Evolutionary conservation across 2,888 invertebrate genomes (phyloP).

Genomic region (Polyploca ridens): DNA sequence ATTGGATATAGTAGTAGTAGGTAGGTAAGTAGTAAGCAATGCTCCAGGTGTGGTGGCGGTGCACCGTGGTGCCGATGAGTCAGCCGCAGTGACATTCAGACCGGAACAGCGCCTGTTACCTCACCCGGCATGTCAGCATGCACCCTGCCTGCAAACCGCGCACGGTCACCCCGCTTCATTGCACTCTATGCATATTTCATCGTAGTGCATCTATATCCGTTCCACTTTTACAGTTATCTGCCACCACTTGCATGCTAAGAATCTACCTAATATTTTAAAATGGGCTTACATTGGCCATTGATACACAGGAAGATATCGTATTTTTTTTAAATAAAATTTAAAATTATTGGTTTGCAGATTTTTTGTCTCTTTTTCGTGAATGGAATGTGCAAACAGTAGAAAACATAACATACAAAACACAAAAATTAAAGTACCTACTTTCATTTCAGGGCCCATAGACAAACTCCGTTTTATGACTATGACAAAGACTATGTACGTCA

Average conservation of each 20-base stretch:
- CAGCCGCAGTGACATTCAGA: constrained; percentile 46
- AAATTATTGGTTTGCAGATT: too few relatives aligned
- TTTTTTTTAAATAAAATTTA: too few relatives aligned
- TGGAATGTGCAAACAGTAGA: not conserved
- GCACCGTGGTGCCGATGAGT: constrained; percentile 36
- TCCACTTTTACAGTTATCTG: constrained; percentile 70
- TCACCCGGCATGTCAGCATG: constrained; percentile 25
- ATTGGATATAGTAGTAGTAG: not conserved
- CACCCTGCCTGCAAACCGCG: constrained; percentile 27
- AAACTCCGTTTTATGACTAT: too few relatives aligned
- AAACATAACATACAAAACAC: too few relatives aligned
- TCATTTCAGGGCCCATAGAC: too few relatives aligned
- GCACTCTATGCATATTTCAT: constrained; percentile 56
- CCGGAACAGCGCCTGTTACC: constrained; percentile 59
- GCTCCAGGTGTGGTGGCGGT: constrained; percentile 20
- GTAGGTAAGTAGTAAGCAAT: not conserved
- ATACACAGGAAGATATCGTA: not conserved
- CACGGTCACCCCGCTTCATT: constrained; percentile 66
- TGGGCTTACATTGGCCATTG: not conserved
- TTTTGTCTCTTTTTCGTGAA: too few relatives aligned
- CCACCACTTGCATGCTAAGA: constrained; percentile 41
- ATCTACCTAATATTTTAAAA: constrained; percentile 18
- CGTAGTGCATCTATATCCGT: constrained; percentile 71
- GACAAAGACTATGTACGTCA: too few relatives aligned
- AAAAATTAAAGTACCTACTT: too few relatives aligned